These are phyloP conservation scores for Drosophila takahashii DNA, from an alignment of 1,140 invertebrate species.

Conservation along the genomic window DNA sequence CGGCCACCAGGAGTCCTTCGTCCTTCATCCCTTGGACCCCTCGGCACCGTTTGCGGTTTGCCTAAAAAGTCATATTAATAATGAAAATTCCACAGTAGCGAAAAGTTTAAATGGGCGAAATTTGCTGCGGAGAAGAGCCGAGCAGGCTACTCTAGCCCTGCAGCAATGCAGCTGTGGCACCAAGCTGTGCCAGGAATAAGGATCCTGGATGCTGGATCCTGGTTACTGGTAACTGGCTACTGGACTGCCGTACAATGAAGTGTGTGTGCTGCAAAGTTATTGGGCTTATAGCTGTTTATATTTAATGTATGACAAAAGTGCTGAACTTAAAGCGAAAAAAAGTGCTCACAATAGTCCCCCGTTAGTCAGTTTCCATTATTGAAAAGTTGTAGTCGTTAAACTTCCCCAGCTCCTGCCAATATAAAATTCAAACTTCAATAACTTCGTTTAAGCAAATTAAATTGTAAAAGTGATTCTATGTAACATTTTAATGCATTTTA, in stretches of 20 bases:
- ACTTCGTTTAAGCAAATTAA: not conserved
- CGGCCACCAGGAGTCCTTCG: constrained; percentile 12
- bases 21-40: constrained; percentile 5
- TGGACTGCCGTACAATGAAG: constrained; percentile 13
- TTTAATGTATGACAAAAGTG: constrained; percentile 68
- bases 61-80: constrained; percentile 83
- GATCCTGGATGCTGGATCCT: constrained; percentile 6
- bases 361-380: not conserved
- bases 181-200: constrained; percentile 62
- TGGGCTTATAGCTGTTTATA: constrained; percentile 68
- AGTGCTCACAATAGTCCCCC: constrained; percentile 3
- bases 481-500: no score
- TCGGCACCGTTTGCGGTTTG: constrained; percentile 67
- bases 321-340: constrained; percentile 13
- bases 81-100: constrained; percentile 81
- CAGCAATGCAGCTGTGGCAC: constrained; percentile 69
- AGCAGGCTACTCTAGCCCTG: constrained; percentile 38
- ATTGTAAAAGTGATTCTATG: not conserved
- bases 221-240: not conserved
- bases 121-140: constrained; percentile 65
- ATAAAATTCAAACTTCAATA: not conserved
- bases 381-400: not conserved
- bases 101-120: constrained; percentile 81
- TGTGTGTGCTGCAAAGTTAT: constrained; percentile 60
- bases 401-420: not conserved